Evolutionary conservation across 2,888 invertebrate species (phyloP), one percentile per base, ranked within the genome.

Genomic region (Protophormia terraenovae): DNA sequence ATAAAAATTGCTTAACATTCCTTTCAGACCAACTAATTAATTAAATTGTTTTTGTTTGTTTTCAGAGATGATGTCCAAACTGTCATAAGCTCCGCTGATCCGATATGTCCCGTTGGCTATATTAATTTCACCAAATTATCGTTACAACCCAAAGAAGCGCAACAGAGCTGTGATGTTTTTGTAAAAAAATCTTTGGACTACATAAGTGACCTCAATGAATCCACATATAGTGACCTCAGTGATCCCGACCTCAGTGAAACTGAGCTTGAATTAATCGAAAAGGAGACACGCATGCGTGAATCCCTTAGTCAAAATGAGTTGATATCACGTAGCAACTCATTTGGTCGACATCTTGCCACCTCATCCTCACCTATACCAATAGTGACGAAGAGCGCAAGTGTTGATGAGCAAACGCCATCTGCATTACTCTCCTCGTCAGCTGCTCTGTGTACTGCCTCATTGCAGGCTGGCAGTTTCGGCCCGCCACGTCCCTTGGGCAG

Each of bases 91-190:
- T 96, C 98, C 24, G 96, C 97, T 89, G 98, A 99, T 94, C 96
- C 97, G 2, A 96, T 99, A 90, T 98, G 98, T 32, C 97, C 98
- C 7, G 99, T 99, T 73, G 98, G 98, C 38, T 99, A 98, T 93
- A 94, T 99, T 80, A 97, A 97, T 93, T 95, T 99, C 88, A 96
- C 95, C 88, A 96, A 96, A 93, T 93, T 98, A 86, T 96, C 96
- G 89, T 94, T 98, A 89, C 96, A 96, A 93, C 91, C 94, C 72
- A 96, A 96, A 93, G 93, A 94, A 22, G 81, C 88, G 22, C 80
- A 87, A 41, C 88, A 89, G 66, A 88, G 88, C 81, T 89, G 89
- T 84, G 91, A 93, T 89, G 91, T 92, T 84, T 93, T 92, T 87
- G 93, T 95, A 22, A 95, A 94, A 91, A 94, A 93, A 89, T 94